Evolutionary conservation across 2,888 invertebrate species (phyloP), one percentile per base, ranked within the genome.

Genomic region (Antheraea yamamai): DNA sequence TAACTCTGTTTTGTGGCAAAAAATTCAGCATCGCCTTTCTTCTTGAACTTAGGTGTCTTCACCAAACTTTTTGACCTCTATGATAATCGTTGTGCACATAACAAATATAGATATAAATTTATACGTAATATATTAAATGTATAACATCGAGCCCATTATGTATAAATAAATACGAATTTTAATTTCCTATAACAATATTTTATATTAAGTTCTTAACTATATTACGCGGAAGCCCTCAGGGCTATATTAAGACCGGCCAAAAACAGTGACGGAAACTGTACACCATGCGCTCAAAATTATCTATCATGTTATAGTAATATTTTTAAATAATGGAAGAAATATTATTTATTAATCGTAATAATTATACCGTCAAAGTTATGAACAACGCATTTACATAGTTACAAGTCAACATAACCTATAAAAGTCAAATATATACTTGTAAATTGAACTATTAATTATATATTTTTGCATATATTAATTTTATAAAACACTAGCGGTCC

Each of bases 281-380:
- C 61, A 2, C 10, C 16, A 20, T 74, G 39, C 18, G 23, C 10
- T 10, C n/a, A 39, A 58, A 70, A 55, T 23, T 26, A 58, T 30
- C n/a, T 74, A 35, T 23, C 58, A 58, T 68, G 76, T 78, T 81
- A 84, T 86, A 85, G 76, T 78, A 80, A 80, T 77, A 75, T 78
- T 82, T 81, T 82, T 85, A 87, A 88, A 83, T 78, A 82, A 76
- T 87, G 87, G 86, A 87, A 87, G 86, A 85, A 74, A 79, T 78
- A 75, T 18, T 76, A 76, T 76, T 74, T 68, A 52, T 72, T 73
- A 71, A 74, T 10, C 23, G 10, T 61, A 61, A 61, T 12, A 23
- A 61, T 58, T 39, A 55, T n/a, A 23, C 58, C 61, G 68, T 26
- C 64, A 66, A 66, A 16, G 18, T 66, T 66, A 66, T 66, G 30